Evolutionary conservation across 1,140 invertebrate species (phyloP), one percentile per base, ranked within the genome.

Genomic region (Myzus persicae): DNA sequence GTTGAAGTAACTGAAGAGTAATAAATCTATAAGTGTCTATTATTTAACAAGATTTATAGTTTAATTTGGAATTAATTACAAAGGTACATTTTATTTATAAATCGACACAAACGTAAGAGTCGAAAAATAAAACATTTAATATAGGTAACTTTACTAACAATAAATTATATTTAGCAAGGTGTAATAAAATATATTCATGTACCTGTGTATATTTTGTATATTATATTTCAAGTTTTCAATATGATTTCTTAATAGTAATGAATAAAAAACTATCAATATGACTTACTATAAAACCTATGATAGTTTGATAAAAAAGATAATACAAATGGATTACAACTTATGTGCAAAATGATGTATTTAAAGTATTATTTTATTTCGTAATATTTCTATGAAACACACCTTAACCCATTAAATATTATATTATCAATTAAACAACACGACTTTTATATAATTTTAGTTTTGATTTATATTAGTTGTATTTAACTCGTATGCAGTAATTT

Each of bases 21-120:
- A 82, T 82, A 82, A 82, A 82, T 38, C 36, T 82, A 82, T 82
- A 82, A 38, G 22, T 82, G 76, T 82, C 76, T 82, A 36, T 82
- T 82, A 38, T 82, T 82, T 38, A 22, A 38, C 31, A 76, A 76
- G n/a, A 76, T 76, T 76, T 76, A 76, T 76, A 76, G 59, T 76
- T n/a, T 76, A 76, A 76, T 76, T 76, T 36, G 31, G 59, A 76
- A 76, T 76, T 76, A 76, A 76, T 76, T 76, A 76, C n/a, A 76
- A 20, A 76, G 59, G 59, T 76, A n/a, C 14, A 20, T 36, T 76
- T 76, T 76, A 76, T 76, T n/a, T 76, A 76, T 76, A 14, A n/a
- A 76, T n/a, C 4, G 59, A 76, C 31, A 76, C 18, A 18, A 76
- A n/a, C 36, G 4, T 76, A 20, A 76, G 59, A 76, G 11, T 76